Conservation (phyloP, 2,797 vertebrate species). For the Neostethus bicornis region DNA sequence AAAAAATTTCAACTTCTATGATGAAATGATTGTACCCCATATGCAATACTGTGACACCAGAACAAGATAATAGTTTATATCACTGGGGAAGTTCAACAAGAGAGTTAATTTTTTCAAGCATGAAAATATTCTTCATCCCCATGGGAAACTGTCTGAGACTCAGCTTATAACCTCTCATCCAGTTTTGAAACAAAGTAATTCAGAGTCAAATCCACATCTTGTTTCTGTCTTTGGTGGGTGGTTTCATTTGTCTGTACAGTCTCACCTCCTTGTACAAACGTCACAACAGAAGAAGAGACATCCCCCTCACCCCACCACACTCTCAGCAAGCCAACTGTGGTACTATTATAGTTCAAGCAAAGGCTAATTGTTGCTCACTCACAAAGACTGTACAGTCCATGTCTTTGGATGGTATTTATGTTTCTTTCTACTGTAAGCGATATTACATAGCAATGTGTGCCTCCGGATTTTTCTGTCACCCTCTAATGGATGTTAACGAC, state of each 20-base stretch:
- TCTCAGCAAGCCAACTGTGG: slow-evolving; percentile 62
- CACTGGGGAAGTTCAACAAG: background rate
- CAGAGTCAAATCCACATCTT: slow-evolving; percentile 36
- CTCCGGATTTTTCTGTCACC: slow-evolving; percentile 16
- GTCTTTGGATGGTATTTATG: slow-evolving; percentile 52
- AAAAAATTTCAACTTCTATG: too few species aligned
- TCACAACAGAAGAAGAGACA: slow-evolving; percentile 70
- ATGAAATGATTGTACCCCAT: too few species aligned
- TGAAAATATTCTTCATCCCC: slow-evolving; percentile 1
- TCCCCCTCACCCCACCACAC: slow-evolving; percentile 74
- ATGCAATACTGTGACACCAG: background rate
- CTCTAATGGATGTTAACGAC: slow-evolving; percentile 7
- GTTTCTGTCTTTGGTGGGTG: slow-evolving; percentile 40
- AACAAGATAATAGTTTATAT: background rate
- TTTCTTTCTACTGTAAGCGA: slow-evolving; percentile 67
- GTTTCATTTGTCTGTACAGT: slow-evolving; percentile 51
- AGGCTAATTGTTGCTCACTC: slow-evolving; percentile 71
- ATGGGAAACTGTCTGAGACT: slow-evolving; percentile 32
- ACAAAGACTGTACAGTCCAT: slow-evolving; percentile 71
- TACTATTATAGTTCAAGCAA: slow-evolving; percentile 77
- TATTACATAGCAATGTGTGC: slow-evolving; percentile 53
- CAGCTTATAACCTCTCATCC: slow-evolving; percentile 62
- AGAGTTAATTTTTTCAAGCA: background rate
- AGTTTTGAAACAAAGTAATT: slow-evolving; percentile 62
- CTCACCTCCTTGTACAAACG: slow-evolving; percentile 70